Percentiles rank a stretch among this genome's conserved stretches.
Conservation (phyloP, 2,888 invertebrate genomes). For the Acrocyrtus sp. region DNA sequence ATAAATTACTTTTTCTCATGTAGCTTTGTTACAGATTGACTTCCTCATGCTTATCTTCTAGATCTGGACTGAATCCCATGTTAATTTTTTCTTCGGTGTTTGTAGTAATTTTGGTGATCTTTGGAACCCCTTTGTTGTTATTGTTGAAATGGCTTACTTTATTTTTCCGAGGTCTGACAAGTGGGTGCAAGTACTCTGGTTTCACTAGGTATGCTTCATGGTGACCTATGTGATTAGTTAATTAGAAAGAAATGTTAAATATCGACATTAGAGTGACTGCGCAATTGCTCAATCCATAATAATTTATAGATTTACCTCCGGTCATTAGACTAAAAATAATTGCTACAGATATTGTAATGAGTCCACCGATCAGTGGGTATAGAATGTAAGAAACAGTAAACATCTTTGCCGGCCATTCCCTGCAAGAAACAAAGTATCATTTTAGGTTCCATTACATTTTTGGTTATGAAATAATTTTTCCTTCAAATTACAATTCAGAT, state of each 20-base stretch:
- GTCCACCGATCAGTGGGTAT: slow-evolving; percentile 52
- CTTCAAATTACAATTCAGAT: slow-evolving; percentile 12
- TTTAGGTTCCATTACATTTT: neutral
- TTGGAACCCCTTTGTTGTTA: too few species aligned
- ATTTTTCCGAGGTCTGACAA: slow-evolving; percentile 44
- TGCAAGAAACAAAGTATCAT: neutral
- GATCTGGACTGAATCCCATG: slow-evolving; percentile 20
- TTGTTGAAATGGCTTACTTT: slow-evolving; percentile 14
- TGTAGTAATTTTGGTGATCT: too few species aligned
- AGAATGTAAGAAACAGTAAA: slow-evolving; percentile 52
- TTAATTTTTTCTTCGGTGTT: slow-evolving; percentile 23
- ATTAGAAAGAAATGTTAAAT: too few species aligned
- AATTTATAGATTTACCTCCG: too few species aligned
- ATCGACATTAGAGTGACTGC: too few species aligned
- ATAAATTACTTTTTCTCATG: too few species aligned
- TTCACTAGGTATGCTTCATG: slow-evolving; percentile 41
- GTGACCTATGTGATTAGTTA: too few species aligned
- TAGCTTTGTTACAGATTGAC: slow-evolving; percentile 22
- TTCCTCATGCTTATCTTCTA: slow-evolving; percentile 19
- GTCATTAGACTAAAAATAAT: slow-evolving; percentile 39
- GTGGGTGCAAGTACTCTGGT: slow-evolving; percentile 47
- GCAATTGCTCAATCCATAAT: too few species aligned
- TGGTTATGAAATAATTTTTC: neutral
- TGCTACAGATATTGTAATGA: slow-evolving; percentile 45
- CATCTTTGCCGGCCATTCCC: slow-evolving; percentile 46